Base-by-base conservation (phyloP, 2,113 vertebrate genomes). In the Thamnophis sirtalis region DNA sequence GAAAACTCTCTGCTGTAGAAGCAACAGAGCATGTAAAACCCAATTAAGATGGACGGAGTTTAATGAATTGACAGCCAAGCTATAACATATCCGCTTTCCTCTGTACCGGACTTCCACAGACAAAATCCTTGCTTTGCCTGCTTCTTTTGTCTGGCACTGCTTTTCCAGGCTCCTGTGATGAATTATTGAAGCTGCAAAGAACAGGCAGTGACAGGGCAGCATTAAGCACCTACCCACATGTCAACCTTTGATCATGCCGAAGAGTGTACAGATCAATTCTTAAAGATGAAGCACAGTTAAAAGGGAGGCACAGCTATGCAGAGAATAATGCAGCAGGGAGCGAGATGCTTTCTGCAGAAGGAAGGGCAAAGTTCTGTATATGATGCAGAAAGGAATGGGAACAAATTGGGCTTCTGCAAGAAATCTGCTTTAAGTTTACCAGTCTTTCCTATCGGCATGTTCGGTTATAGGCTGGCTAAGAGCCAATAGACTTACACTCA, bases 231-330 rank as follows among this genome's bases (percentile, higher is more conserved):
- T 89, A 84, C 92, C 87, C 84, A 43, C 50, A 50, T 95, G 93
- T 94, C 94, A 94, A 92, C 92, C 93, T 94, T 95, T 95, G 94
- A 95, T 95, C 94, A 94, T 93, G 89, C 55, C n/a, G 3, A 84
- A 91, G 92, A 89, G 54, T 91, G 92, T 87, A 90, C 89, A 93
- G 93, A 93, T 94, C 94, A 95, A 94, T 95, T 93, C 93, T 93
- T 86, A 89, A 43, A 90, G 93, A 92, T 50, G 89, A 92, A 92
- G 87, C 38, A 68, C 87, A 93, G 93, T 92, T 92, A 91, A 94
- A 95, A 92, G 89, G 89, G 60, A 94, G 10, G 89, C 92, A 88
- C 87, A 84, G 84, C 88, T 58, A 88, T 86, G 89, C 84, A 38
- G 50, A 88, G 88, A 95, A 95, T 91, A 91, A 89, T 55, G 89